Evolutionary conservation across 2,113 vertebrate genomes (phyloP), one percentile per base, ranked within the genome.

Genomic region (Tachysurus vachellii): DNA sequence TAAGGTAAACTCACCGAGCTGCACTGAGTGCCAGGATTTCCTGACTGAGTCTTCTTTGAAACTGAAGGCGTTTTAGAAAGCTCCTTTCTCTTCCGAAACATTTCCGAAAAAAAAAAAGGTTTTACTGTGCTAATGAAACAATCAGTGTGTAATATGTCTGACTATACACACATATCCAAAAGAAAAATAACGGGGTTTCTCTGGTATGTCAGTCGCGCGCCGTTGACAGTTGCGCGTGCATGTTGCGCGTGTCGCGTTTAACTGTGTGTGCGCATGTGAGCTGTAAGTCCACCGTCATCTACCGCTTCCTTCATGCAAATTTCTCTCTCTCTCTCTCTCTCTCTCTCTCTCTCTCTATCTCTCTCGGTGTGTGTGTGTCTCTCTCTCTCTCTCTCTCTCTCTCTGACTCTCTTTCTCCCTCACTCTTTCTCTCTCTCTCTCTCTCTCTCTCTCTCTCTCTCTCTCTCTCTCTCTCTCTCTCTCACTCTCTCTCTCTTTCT

Each of bases 11-110:
- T 96, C 92, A 97, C 96, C 90, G 92, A 93, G 7, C 89, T 68
- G 80, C 83, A 90, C 90, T 95, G 95, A 0, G 94, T 94, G 90
- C 94, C 88, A 16, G 96, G 95, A 89, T 95, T 96, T 89, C 95
- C 96, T 62, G 96, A 93, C 42, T 95, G 91, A 94, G 91, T 95
- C 91, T 96, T 97, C 91, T 96, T 97, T 28, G 95, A 96, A 92
- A 96, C 94, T n/a, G 96, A 96, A 1, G 95, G 95, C 31, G 96
- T 95, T 94, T 97, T 97, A 68, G 95, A 95, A 68, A 96, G 84
- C 85, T 97, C 96, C 4, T 95, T 93, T 59, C 95, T 97, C 93
- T 97, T 97, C 88, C 96, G 93, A 85, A 97, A 97, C 96, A 97
- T 97, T 62, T 85, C 88, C 56, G 36, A 57, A 53, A 54, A 7